Base-by-base conservation (phyloP, 1,140 invertebrate species). In the Adoxophyes honmai region DNA sequence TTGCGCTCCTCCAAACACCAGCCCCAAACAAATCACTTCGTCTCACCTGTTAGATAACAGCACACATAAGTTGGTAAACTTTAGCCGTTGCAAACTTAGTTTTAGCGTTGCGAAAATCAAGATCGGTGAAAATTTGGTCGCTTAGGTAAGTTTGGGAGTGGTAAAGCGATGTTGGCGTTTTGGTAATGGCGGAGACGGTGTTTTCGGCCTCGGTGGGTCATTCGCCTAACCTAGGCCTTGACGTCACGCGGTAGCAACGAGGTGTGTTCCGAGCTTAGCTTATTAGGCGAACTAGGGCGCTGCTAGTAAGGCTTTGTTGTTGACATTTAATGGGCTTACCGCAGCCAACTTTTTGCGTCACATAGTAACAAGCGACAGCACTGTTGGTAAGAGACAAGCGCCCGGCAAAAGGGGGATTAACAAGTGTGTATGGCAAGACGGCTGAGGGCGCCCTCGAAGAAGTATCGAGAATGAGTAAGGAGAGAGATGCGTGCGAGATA, bases 191-290 rank as follows among this genome's bases (percentile, higher is more conserved):
- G 60, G 71, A 70, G 73, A 75, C 70, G 61, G 67, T 64, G 57
- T 67, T 69, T 72, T 71, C 76, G 71, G 73, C 78, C 75, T 81
- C 73, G 78, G 21, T 65, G 66, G 78, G 78, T 81, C 75, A 65
- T 75, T 81, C 71, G 52, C 78, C 63, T 75, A 70, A 64, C 65
- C 68, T 70, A 73, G 55, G 62, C 61, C 60, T 52, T 64, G 52
- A 70, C 74, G 69, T 73, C 70, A 74, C 39, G 21, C n/a, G 15
- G 36, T 44, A 57, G 39, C 34, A 55, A 62, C 58, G 6, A 28
- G 21, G 21, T 28, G 21, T 28, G 21, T 28, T 2, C 21, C 6
- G 6, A 28, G 62, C 65, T 63, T 18, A 48, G 42, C 42, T 48
- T 11, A 48, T 48, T 48, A 48, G 18, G 21, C 16, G 11, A 48